Base-by-base conservation (phyloP, 1,140 invertebrate species). In the Frieseomelitta varia region DNA sequence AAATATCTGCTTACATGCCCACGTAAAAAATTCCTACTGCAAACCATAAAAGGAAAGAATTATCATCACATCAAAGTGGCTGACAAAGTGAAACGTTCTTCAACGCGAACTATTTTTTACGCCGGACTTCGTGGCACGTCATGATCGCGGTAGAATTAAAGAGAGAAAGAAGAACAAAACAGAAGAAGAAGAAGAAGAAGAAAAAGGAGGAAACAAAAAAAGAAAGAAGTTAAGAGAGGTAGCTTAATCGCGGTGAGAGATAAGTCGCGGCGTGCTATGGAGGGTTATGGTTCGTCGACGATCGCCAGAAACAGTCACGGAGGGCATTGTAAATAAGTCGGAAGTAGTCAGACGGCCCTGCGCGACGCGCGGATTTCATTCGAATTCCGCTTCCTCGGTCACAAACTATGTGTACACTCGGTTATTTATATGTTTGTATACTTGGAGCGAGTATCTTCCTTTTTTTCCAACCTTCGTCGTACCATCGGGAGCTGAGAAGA, bases 321-420 rank as follows among this genome's bases (percentile, higher is more conserved):
- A 86, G 88, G 90, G 89, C 90, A 87, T 90, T 93, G 92, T 93
- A 93, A 81, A 93, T 93, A 93, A 91, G 84, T 61, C 87, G 89
- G 63, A 80, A 85, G 89, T 90, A 91, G 90, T 91, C 88, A 82
- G 85, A 91, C 81, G 81, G 91, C 89, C 92, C 86, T 89, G 85
- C 85, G 81, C 83, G 91, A 91, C 85, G 76, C 81, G 84, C 84
- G 78, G 85, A 83, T 89, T 87, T 51, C 47, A 4, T 21, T 3
- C 69, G 55, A 39, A 53, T 77, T 71, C 55, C 84, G 85, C 77
- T 53, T 80, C 69, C 80, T 80, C 86, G 84, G 84, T 81, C 83
- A 65, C 79, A 51, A 78, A 56, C 19, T n/a, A 3, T 63, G 78
- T 63, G 56, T 47, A 75, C 75, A 19, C 87, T 76, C 65, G 73